These are phyloP conservation scores for Cynocephalus volans DNA, from an alignment of 2,113 vertebrate genomes.

Conservation along the genomic window DNA sequence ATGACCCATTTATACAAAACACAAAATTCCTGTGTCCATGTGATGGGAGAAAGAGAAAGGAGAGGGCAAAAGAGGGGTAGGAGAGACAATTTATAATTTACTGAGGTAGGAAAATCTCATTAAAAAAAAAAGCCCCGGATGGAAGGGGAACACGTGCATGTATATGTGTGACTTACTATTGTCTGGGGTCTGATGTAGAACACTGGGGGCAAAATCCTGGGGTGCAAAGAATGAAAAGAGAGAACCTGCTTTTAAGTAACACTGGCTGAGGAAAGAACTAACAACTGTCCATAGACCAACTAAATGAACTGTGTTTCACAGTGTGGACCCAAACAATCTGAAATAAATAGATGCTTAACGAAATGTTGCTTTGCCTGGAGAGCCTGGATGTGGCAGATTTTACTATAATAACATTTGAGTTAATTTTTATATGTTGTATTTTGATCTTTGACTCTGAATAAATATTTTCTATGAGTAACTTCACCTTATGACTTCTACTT, in stretches of 20 bases:
- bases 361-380: conserved; percentile 37
- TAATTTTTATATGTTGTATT: conserved; percentile 67
- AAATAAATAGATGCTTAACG: conserved; percentile 59
- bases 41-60: not conserved
- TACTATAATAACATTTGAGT: not conserved
- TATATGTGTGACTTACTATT: not conserved
- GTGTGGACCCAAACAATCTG: not conserved
- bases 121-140: not conserved
- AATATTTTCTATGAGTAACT: conserved; percentile 59
- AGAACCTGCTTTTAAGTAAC: not conserved
- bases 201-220: not conserved
- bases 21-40: not conserved
- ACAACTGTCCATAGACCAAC: not conserved
- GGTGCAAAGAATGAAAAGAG: not conserved
- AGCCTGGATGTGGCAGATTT: conserved; percentile 3
- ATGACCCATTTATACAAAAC: not conserved
- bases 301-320: conserved; percentile 15
- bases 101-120: not conserved
- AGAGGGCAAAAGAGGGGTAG: not conserved
- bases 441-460: conserved; percentile 71
- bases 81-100: not conserved
- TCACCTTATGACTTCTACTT: conserved; percentile 54
- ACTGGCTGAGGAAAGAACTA: conserved; percentile 13
- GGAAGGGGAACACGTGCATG: not conserved
- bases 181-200: not conserved